phyloP scores from a whole-genome alignment of 1,140 invertebrate species.

The Drosophila fuyamai region DNA sequence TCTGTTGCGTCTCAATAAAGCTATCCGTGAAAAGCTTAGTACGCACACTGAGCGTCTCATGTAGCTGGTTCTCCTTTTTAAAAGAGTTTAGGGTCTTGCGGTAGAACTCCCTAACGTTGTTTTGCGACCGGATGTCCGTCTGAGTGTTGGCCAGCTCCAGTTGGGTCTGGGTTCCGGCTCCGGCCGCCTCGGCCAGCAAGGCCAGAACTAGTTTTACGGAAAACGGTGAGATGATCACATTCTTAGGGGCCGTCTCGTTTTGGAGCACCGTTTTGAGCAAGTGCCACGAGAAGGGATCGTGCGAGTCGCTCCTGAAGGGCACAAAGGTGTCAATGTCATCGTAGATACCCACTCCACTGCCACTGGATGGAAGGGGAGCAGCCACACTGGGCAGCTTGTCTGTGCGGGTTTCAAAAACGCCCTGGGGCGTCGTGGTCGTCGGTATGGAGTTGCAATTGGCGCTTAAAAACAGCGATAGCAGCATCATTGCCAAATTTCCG shows the following conservation, averaged over 20 bases:
- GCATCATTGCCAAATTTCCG: constrained; percentile 27
- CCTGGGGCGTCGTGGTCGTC: constrained; percentile 65
- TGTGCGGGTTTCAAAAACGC: constrained; percentile 67
- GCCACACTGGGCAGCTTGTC: constrained; percentile 41
- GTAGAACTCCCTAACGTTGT: constrained; percentile 85
- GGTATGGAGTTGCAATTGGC: constrained; percentile 60
- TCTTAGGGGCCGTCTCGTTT: constrained; percentile 86
- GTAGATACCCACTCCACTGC: constrained; percentile 38
- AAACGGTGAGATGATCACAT: constrained; percentile 91
- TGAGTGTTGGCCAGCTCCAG: constrained; percentile 86
- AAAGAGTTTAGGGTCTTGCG: constrained; percentile 85
- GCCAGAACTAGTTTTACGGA: constrained; percentile 91
- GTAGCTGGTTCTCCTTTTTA: constrained; percentile 80
- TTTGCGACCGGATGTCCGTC: constrained; percentile 83
- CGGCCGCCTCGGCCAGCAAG: constrained; percentile 90
- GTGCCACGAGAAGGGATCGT: constrained; percentile 87
- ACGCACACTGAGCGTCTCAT: constrained; percentile 85
- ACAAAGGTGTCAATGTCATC: constrained; percentile 86
- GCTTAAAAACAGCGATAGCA: constrained; percentile 33
- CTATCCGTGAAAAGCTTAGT: constrained; percentile 89
- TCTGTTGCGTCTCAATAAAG: constrained; percentile 86
- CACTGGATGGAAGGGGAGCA: constrained; percentile 1
- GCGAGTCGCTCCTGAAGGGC: constrained; percentile 86
- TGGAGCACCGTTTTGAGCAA: constrained; percentile 85
- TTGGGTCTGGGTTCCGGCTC: constrained; percentile 87